Conservation (phyloP, 2,113 vertebrate genomes). For the Strigops habroptila region DNA sequence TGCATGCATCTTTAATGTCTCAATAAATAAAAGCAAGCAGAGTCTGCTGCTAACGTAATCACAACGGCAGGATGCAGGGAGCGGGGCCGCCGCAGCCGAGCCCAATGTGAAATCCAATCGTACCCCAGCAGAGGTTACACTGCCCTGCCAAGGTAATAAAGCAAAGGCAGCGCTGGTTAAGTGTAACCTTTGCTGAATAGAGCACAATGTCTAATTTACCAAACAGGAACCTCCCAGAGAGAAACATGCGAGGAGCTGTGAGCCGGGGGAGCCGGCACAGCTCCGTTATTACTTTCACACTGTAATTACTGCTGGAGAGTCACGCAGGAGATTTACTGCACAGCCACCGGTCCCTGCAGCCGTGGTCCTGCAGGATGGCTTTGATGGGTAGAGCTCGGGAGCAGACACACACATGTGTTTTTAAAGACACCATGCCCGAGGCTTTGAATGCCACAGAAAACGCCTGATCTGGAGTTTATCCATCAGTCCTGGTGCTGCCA, state of each 20-base stretch:
- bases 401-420: neutral
- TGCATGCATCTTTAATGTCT: slow-evolving; percentile 61
- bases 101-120: slow-evolving; percentile 21
- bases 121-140: slow-evolving; percentile 37
- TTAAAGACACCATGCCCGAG: rapidly evolving
- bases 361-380: neutral
- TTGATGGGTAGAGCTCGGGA: neutral
- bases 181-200: slow-evolving; percentile 65
- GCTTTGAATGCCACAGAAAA: neutral
- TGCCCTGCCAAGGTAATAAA: slow-evolving; percentile 57
- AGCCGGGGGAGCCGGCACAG: slow-evolving; percentile 38
- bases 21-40: slow-evolving; percentile 59
- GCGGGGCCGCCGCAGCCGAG: neutral
- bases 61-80: slow-evolving; percentile 47
- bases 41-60: slow-evolving; percentile 54
- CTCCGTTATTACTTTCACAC: slow-evolving; percentile 64
- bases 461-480: neutral
- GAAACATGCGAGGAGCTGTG: slow-evolving; percentile 46
- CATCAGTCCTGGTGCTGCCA: neutral
- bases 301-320: slow-evolving; percentile 65
- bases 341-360: slow-evolving; percentile 12
- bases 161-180: slow-evolving; percentile 45
- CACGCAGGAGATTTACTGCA: slow-evolving; percentile 60
- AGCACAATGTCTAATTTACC: slow-evolving; percentile 66
- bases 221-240: slow-evolving; percentile 56